Evolutionary conservation across 2,888 invertebrate genomes (phyloP).

Genomic region (Apotomis betuletana): DNA sequence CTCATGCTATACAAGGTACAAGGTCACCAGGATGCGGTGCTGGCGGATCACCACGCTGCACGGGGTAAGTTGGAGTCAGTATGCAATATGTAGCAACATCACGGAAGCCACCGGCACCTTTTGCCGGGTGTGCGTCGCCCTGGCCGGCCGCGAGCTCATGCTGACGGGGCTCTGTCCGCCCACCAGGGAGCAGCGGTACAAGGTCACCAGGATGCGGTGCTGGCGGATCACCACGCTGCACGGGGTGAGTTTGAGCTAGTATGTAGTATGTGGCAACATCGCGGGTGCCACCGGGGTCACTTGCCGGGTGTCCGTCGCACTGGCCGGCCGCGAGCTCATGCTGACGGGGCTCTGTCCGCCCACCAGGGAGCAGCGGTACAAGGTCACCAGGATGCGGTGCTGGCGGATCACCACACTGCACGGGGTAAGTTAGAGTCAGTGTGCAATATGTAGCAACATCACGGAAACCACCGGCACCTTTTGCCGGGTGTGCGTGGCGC

Average conservation of each 20-base stretch:
- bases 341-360: no score
- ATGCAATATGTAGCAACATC: no score
- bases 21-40: conserved; percentile 97
- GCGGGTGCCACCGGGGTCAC: conserved; percentile 50
- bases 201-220: conserved; percentile 97
- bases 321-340: conserved; percentile 94
- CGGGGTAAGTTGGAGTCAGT: conserved; percentile 49
- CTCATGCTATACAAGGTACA: conserved; percentile 92
- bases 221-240: conserved; percentile 97
- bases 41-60: conserved; percentile 97
- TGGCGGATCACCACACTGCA: conserved; percentile 97
- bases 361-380: no score
- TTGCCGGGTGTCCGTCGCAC: conserved; percentile 85
- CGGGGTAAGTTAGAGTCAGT: conserved; percentile 49
- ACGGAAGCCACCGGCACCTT: not conserved
- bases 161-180: no score
- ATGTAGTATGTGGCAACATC: conserved; percentile 48
- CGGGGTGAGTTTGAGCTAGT: conserved; percentile 49
- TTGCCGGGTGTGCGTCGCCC: conserved; percentile 61
- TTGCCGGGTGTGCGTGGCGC: conserved; percentile 85
- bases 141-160: conserved; percentile 72
- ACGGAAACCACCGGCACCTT: conserved; percentile 50
- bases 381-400: conserved; percentile 97
- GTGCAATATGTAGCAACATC: conserved; percentile 49
- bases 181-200: no score